Evolutionary conservation across 2,113 vertebrate genomes (phyloP), one percentile per base, ranked within the genome.

Genomic region (Callionymus lyra): DNA sequence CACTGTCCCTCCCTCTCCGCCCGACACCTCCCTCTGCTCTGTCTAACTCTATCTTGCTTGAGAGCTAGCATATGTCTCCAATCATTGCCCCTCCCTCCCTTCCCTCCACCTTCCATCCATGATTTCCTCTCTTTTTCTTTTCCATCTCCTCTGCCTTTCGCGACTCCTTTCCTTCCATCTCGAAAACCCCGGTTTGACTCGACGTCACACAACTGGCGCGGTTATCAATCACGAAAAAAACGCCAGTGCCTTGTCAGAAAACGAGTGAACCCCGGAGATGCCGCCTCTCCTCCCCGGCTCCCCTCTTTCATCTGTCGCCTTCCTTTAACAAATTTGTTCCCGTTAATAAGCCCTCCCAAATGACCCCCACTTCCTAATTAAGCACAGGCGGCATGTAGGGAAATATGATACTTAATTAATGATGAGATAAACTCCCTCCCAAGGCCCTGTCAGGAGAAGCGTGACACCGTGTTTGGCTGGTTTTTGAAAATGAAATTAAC

Each of bases 371-470:
- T 85, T 86, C 89, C 92, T 94, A 97, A 97, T 96, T 97, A 98
- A 95, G 89, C 89, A 74, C 66, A 74, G 87, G 88, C 90, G 88
- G 91, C 90, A 91, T 95, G 90, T 94, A 92, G 92, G 80, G 91
- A 95, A 94, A 96, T 92, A 93, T 91, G 91, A 94, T 92, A 88
- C 91, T 98, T 98, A 97, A 98, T 97, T 97, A 98, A 98, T 96
- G 92, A 98, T 93, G 93, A 96, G 93, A 97, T 97, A 92, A 97
- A 97, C 94, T 94, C 89, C 82, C 58, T 97, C 93, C 93, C 91
- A 93, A 94, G 90, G 92, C 93, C 72, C 90, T 92, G 92, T 94
- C 91, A 95, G 91, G 70, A 76, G n/a, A 97, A 94, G 88, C 90
- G 89, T 94, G 94, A 97, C 91, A 96, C 91, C 88, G 87, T 93